Evolutionary conservation across 2,797 vertebrate species (phyloP), one percentile per base, ranked within the genome.

Genomic region (Fringilla coelebs): DNA sequence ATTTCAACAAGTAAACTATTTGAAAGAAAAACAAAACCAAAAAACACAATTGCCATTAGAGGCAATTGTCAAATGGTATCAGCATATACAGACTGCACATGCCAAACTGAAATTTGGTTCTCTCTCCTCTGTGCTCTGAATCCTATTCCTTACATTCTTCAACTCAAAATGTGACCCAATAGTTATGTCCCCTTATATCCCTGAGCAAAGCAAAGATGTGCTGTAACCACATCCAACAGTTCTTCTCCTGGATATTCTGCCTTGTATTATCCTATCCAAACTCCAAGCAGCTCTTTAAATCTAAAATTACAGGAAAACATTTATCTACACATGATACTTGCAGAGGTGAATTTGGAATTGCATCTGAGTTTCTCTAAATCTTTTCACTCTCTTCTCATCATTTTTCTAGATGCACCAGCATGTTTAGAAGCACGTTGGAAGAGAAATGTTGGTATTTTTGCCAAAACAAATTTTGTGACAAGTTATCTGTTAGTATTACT

Each of bases 371-470:
- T 63, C 55, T 32, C 11, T 34, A 20, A 32, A 80, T 28, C 12
- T 72, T 65, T 41, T 48, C 14, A 22, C 9, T 41, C 48, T 41
- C 18, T 49, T 32, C 31, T 52, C 40, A 32, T 11, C 1, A 24
- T 4, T 65, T 55, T 51, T 81, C 41, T 29, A 36, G 29, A 36
- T 3, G 1, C 32, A 29, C 19, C 31, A 19, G 11, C 13, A 26
- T 7, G 7, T 16, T 82, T 9, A 67, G 15, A 77, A 65, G 17
- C 24, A 52, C 0, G 0, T 0, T 58, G 31, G 32, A 91, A 83
- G 29, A 15, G 43, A 83, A 76, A 46, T 0, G 2, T 1, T 5
- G 26, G 25, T 15, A n/a, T 68, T 85, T 72, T 26, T 61, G 28
- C n/a, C 40, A 60, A 66, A 46, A 4, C 24, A 67, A 22, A 9